Conservation (phyloP, 2,797 vertebrate genomes). For the Hephaestus fuliginosus region DNA sequence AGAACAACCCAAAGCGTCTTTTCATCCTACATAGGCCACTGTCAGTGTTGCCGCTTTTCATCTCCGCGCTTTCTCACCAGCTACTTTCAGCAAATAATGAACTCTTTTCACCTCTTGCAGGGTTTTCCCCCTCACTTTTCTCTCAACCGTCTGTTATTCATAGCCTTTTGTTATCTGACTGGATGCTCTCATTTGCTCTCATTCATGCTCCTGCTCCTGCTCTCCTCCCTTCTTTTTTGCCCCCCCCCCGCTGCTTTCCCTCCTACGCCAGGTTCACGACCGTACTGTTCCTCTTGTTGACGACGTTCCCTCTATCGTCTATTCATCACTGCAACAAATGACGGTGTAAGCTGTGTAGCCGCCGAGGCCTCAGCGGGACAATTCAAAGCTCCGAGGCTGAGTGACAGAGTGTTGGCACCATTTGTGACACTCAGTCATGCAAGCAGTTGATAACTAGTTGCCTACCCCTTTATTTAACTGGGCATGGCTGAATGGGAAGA, state of each 20-base stretch:
- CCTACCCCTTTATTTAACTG: conserved; percentile 65
- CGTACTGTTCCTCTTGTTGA: conserved; percentile 26
- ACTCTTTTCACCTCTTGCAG: conserved; percentile 14
- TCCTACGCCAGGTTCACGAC: conserved; percentile 51
- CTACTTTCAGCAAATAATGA: conserved; percentile 47
- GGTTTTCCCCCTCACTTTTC: conserved; percentile 19
- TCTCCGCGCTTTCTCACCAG: conserved; percentile 18
- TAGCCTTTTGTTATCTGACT: conserved; percentile 56
- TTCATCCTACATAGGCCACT: conserved; percentile 47
- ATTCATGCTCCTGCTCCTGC: conserved; percentile 26
- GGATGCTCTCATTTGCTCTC: conserved; percentile 53
- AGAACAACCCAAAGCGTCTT: conserved; percentile 33
- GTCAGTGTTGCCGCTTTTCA: conserved; percentile 30
- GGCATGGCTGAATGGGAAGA: conserved; percentile 44
- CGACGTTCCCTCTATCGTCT: conserved; percentile 38
- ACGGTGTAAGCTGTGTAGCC: conserved; percentile 17
- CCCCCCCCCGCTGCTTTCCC: conserved; percentile 11
- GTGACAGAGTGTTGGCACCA: conserved; percentile 48
- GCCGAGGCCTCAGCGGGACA: conserved; percentile 21
- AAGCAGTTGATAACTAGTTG: conserved; percentile 58
- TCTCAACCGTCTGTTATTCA: conserved; percentile 44
- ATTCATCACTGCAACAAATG: conserved; percentile 54
- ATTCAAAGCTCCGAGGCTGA: conserved; percentile 48
- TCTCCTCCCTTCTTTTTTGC: conserved; percentile 18
- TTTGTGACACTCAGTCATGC: conserved; percentile 58